Base-by-base conservation (phyloP, 1,140 invertebrate species). In the Lepidurus couesii region DNA sequence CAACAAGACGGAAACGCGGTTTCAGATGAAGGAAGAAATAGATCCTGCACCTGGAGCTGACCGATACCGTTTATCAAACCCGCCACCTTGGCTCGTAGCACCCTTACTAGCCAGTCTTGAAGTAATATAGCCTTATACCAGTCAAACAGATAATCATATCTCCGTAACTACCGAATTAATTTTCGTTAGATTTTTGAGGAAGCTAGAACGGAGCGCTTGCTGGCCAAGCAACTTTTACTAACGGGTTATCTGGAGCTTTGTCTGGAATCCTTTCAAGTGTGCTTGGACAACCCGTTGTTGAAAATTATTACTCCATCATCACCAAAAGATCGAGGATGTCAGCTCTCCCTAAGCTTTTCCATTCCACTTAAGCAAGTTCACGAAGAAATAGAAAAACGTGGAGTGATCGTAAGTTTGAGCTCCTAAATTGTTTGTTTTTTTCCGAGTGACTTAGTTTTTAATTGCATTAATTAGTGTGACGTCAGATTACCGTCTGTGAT, bases 161-260 rank as follows among this genome's bases (percentile, higher is more conserved):
- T 34, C 34, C 34, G 34, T 34, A 34, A 34, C 34, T 34, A 34
- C 34, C 34, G 4, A 34, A 34, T 4, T 34, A 4, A 34, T 77
- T 73, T 79, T 76, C 42, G 9, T 13, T 81, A 89, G 88, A 85
- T 89, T 44, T 89, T 87, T 81, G 84, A 86, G 26, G 85, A 89
- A 81, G 87, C 87, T 1, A 82, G 83, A 0, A 85, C 89, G 82
- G 81, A 85, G 44, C 83, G 85, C 21, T 79, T 90, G 8, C 77
- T 85, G 10, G 81, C 82, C 16, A 89, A 89, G 80, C 89, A 89
- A 21, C 83, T 82, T 77, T 82, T 89, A 24, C 81, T 90, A n/a
- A 90, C 89, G 4, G 89, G 86, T 0, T 90, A 90, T 81, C 80
- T 90, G 44, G 89, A 90, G 81, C 80, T 82, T 73, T 79, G 81